Evolutionary conservation across 2,113 vertebrate species (phyloP).

Genomic region (Protobothrops mucrosquamatus): DNA sequence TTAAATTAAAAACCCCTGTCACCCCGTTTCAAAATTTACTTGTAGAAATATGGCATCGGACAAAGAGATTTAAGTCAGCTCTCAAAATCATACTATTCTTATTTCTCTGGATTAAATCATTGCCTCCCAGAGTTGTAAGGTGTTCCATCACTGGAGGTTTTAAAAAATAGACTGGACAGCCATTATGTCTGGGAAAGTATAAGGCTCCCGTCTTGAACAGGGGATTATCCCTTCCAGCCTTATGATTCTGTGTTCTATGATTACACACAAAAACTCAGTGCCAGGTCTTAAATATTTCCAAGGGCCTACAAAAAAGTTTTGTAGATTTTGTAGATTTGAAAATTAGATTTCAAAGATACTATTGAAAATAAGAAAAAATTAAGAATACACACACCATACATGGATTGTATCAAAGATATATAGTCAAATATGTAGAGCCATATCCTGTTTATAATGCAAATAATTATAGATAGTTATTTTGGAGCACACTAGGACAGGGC

Average conservation of each 20-base stretch:
- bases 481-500: background rate
- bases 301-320: background rate
- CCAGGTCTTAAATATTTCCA: background rate
- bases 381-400: background rate
- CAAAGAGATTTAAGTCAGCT: background rate
- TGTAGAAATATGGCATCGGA: background rate
- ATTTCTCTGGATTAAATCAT: background rate
- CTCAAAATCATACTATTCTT: background rate
- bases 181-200: background rate
- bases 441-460: background rate
- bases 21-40: background rate
- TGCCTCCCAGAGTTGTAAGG: background rate
- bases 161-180: no score
- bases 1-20: slow-evolving; percentile 45
- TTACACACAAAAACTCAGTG: background rate
- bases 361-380: background rate
- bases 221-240: background rate
- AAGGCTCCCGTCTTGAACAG: background rate
- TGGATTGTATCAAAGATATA: background rate
- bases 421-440: background rate
- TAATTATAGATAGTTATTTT: background rate
- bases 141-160: background rate
- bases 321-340: background rate
- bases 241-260: background rate
- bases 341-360: background rate